Evolutionary conservation across 2,888 invertebrate genomes (phyloP).

Genomic region (Volucella zonaria): DNA sequence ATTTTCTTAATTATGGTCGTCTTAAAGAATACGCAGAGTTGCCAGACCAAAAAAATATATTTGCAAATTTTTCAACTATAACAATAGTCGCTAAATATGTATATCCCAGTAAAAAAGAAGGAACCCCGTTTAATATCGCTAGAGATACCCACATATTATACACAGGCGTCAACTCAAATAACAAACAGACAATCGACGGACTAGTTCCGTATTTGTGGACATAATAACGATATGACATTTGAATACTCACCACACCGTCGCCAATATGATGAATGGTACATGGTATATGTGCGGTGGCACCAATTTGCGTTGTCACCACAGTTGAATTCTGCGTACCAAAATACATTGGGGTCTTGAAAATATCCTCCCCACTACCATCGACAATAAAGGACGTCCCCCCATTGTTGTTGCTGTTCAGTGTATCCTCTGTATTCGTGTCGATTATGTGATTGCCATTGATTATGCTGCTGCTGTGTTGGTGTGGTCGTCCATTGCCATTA

Average conservation of each 20-base stretch:
- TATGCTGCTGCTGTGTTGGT: slow-evolving; percentile 53
- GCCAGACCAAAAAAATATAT: too few species aligned
- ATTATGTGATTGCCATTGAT: slow-evolving; percentile 66
- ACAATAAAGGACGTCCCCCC: slow-evolving; percentile 75
- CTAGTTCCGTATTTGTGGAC: slow-evolving; percentile 1
- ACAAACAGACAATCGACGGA: slow-evolving; percentile 2
- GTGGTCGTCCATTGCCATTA: slow-evolving; percentile 56
- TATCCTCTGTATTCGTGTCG: slow-evolving; percentile 75
- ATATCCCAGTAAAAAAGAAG: slow-evolving; percentile 20
- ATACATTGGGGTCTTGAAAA: slow-evolving; percentile 86
- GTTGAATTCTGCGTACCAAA: slow-evolving; percentile 93
- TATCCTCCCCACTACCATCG: slow-evolving; percentile 80
- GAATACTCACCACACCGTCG: slow-evolving; percentile 91
- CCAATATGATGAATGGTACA: slow-evolving; percentile 93
- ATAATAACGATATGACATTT: slow-evolving; percentile 20
- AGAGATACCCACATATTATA: background rate
- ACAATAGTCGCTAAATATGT: too few species aligned
- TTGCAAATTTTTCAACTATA: too few species aligned
- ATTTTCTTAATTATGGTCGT: background rate
- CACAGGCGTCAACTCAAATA: background rate
- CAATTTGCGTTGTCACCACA: slow-evolving; percentile 91
- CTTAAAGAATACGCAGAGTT: slow-evolving; percentile 8
- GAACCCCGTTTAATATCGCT: slow-evolving; percentile 58
- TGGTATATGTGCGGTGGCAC: slow-evolving; percentile 91
- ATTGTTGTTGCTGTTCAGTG: slow-evolving; percentile 73